Evolutionary conservation across 2,888 invertebrate species (phyloP), one percentile per base, ranked within the genome.

Genomic region (Xanthorhoe designata): DNA sequence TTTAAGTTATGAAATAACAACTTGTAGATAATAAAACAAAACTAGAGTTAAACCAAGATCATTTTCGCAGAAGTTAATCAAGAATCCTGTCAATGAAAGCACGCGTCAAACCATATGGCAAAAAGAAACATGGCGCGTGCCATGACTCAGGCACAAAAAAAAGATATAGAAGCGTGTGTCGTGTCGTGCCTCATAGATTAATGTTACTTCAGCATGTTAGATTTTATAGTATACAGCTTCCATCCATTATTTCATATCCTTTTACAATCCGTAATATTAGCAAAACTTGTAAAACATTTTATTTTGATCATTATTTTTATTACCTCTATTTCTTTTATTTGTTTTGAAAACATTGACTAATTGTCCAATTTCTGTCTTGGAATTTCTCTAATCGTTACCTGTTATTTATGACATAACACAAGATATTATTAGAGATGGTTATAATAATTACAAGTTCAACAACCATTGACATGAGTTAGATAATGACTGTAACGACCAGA

Each of bases 71-170:
- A 42, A 42, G 13, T 10, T 15, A 47, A 47, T 15, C 47, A 47
- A 47, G 9, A 51, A 51, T 61, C n/a, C 47, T 61, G 45, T 53
- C 53, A 32, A 52, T 66, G 55, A 63, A 55, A 61, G 61, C 61
- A 66, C 64, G 54, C 61, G 61, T 63, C 61, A 65, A 61, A 63
- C 66, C 70, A 67, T 68, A 71, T 64, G 19, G 67, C 68, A 54
- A 7, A 51, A 24, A 52, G 52, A 66, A 64, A 58, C 64, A 24
- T 56, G 75, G 79, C 83, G 78, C 83, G 83, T 81, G 82, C 83
- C 81, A 73, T 83, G 80, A 82, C 73, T 79, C 78, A 81, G 73
- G 66, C 64, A 51, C 64, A 66, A 77, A 78, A 78, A 76, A 76
- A 67, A 42, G 3, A 76, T 77, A 77, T 77, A 67, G 57, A 75